Conservation (phyloP, 2,888 invertebrate species). For the Resseliella maxima region DNA sequence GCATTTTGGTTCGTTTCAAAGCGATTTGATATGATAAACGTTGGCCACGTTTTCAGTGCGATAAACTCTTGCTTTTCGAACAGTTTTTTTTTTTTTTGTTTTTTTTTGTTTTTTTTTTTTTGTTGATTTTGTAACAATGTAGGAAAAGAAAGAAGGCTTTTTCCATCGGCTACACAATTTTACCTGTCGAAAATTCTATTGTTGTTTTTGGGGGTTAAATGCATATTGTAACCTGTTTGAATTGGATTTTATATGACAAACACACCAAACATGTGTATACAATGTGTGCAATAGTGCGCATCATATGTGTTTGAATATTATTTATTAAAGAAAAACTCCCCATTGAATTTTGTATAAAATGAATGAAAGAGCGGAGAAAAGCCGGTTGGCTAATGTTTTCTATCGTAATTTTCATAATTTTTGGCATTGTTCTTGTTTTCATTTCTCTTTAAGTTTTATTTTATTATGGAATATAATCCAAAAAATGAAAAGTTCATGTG, state of each 20-base stretch:
- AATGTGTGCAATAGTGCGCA: neutral
- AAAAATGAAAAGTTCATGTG: neutral
- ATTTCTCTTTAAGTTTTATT: no score
- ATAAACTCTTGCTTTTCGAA: no score
- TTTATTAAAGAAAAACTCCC: neutral
- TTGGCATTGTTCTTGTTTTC: no score
- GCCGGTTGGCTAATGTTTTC: no score
- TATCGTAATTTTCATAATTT: no score
- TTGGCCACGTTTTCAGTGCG: neutral
- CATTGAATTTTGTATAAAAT: no score
- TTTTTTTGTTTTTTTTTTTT: no score
- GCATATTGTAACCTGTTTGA: slow-evolving; percentile 15
- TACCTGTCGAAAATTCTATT: neutral
- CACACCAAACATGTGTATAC: neutral
- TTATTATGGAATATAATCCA: no score
- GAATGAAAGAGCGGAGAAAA: no score
- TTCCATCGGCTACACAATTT: neutral
- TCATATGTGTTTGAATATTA: neutral
- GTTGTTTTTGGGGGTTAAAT: neutral
- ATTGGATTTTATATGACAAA: neutral
- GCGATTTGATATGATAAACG: neutral
- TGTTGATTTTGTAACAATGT: neutral
- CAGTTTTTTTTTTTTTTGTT: no score
- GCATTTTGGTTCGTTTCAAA: neutral
- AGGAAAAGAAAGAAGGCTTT: neutral